Base-by-base conservation (phyloP, 2,797 vertebrate species). In the Sebastes kiyomatsui region DNA sequence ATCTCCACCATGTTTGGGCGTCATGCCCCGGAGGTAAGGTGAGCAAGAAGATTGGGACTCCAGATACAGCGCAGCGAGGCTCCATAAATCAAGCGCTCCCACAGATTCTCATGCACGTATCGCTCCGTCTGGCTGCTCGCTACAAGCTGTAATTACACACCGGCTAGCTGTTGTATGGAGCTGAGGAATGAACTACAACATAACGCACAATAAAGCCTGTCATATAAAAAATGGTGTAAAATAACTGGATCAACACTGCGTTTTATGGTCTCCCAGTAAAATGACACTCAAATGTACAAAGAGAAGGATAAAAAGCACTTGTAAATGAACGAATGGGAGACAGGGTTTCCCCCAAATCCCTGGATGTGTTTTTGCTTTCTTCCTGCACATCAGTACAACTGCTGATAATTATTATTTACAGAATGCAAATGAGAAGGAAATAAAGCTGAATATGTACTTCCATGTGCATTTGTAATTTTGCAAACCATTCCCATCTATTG, bases 81-180 rank as follows among this genome's bases (percentile, higher is more conserved):
- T 95, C 95, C 96, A 97, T 98, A 97, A 98, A 98, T 98, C 97
- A 98, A 96, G 95, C 77, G 86, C 92, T 95, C 96, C 96, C 67
- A 94, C 95, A 94, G 96, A 96, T 97, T 96, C 97, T 96, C 92
- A 92, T 96, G 96, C 97, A 93, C 96, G 95, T 96, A 95, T 94
- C 91, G 96, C 96, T 96, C 95, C 95, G 95, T 97, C 96, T 93
- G 95, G 96, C 96, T 97, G 96, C 96, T 95, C 96, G 93, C 96
- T 96, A 96, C 97, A 96, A 97, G 97, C 97, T 96, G 97, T 98
- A 98, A 98, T 98, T 98, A 97, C 97, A 97, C 96, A 96, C 96
- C 93, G 96, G 85, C 96, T 89, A 85, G 91, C 96, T 96, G 96
- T 95, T 94, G 96, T 92, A 94, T 93, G 94, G 96, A 88, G 88